These are phyloP conservation scores for Oegoconia quadripuncta DNA, from an alignment of 2,888 invertebrate species.

Conservation along the genomic window DNA sequence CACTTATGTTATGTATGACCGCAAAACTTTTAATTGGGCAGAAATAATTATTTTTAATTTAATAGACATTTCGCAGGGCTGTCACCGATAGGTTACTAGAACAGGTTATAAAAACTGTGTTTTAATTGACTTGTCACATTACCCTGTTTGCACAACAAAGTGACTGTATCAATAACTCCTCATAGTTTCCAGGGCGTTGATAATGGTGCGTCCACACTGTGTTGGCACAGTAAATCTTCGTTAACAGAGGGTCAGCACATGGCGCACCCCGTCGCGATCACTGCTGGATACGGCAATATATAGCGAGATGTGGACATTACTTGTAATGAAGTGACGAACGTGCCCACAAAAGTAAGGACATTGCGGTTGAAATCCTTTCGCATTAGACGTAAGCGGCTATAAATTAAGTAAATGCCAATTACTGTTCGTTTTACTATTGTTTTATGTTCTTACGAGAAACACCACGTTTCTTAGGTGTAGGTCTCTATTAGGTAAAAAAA, in stretches of 20 bases:
- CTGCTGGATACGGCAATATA: conserved; percentile 1
- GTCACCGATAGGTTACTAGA: background rate
- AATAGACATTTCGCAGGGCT: too few species aligned
- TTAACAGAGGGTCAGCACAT: conserved; percentile 7
- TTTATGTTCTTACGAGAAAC: too few species aligned
- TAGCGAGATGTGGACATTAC: conserved; percentile 1
- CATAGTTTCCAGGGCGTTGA: conserved; percentile 2
- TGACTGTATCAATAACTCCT: background rate
- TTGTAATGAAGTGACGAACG: conserved; percentile 12
- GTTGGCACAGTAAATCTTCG: conserved; percentile 15
- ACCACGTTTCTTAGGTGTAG: too few species aligned
- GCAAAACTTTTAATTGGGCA: too few species aligned
- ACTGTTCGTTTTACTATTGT: too few species aligned
- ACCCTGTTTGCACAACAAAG: background rate
- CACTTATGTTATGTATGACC: too few species aligned
- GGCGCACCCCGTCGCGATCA: conserved; percentile 2
- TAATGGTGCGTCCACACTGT: conserved; percentile 7
- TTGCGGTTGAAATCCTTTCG: too few species aligned
- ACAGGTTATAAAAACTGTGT: too few species aligned
- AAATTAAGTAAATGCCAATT: too few species aligned
- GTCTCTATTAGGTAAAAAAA: too few species aligned
- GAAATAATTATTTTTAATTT: too few species aligned
- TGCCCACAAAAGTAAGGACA: background rate
- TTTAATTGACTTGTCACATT: background rate
- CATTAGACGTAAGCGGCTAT: too few species aligned